Conservation (phyloP, 2,888 invertebrate genomes). For the Spisula subtruncata region DNA sequence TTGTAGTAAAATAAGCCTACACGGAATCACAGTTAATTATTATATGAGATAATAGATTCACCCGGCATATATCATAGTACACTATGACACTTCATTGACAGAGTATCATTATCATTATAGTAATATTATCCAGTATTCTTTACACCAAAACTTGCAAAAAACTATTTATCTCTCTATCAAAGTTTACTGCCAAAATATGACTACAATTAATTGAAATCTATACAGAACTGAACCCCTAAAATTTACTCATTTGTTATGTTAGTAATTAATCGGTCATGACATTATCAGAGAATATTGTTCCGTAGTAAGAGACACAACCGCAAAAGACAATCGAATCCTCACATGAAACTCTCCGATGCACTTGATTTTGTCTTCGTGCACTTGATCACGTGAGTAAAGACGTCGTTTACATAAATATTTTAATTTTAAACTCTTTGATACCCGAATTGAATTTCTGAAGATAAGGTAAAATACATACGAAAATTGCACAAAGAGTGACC, state of each 20-base stretch:
- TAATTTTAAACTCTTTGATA: conserved; percentile 32
- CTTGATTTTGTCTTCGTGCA: conserved; percentile 7
- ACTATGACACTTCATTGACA: conserved; percentile 55
- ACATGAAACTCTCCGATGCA: conserved; percentile 39
- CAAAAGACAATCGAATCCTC: conserved; percentile 38
- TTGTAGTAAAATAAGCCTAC: background rate
- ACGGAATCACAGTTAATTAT: conserved; percentile 8
- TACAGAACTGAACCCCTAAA: background rate
- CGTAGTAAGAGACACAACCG: conserved; percentile 25
- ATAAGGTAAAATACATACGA: background rate
- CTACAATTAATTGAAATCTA: conserved; percentile 25
- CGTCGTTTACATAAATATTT: conserved; percentile 22
- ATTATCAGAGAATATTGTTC: conserved; percentile 35
- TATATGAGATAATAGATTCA: background rate
- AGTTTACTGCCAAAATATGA: conserved; percentile 36
- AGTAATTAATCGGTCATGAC: conserved; percentile 46
- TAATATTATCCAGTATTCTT: background rate
- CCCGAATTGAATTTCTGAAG: conserved; percentile 21
- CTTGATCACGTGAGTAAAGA: conserved; percentile 31
- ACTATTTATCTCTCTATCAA: conserved; percentile 38
- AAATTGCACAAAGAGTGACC: conserved; percentile 22
- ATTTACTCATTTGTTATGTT: conserved; percentile 20
- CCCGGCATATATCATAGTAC: conserved; percentile 35
- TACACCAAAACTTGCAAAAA: conserved; percentile 43
- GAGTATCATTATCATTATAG: conserved; percentile 35